Evolutionary conservation across 1,140 invertebrate genomes (phyloP).

Genomic region (Apolygus lucorum): DNA sequence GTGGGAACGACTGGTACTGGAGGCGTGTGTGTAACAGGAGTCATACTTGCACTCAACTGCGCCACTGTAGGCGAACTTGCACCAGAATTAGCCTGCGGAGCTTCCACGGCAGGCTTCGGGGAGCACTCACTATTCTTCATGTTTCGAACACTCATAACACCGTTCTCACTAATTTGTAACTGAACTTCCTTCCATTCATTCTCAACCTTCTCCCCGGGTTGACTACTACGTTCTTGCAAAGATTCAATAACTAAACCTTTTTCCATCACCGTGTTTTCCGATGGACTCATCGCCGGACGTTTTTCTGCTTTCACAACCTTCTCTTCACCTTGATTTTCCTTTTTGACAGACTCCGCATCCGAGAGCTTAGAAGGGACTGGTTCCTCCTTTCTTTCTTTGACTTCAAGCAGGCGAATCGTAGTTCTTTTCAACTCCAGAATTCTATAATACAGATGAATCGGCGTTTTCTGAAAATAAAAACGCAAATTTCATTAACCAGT

Average conservation of each 20-base stretch:
- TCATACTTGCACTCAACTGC: slow-evolving; percentile 1
- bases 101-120: slow-evolving; percentile 20
- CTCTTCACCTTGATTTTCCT: neutral
- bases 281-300: neutral
- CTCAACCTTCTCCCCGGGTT: slow-evolving; percentile 1
- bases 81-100: slow-evolving; percentile 1
- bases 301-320: neutral
- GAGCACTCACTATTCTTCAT: slow-evolving; percentile 34
- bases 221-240: neutral
- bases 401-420: slow-evolving; percentile 39
- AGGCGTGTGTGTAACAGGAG: neutral
- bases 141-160: slow-evolving; percentile 55
- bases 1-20: neutral
- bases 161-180: slow-evolving; percentile 58
- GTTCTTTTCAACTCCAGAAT: slow-evolving; percentile 51
- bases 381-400: slow-evolving; percentile 14
- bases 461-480: slow-evolving; percentile 48
- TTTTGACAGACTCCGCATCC: neutral
- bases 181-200: slow-evolving; percentile 56
- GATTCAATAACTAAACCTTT: neutral
- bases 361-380: neutral
- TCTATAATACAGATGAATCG: slow-evolving; percentile 49
- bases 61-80: neutral
- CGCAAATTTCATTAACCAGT: too few species aligned
- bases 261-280: neutral